Evolutionary conservation across 2,888 invertebrate species (phyloP), one percentile per base, ranked within the genome.

Genomic region (Lochmaea crataegi): DNA sequence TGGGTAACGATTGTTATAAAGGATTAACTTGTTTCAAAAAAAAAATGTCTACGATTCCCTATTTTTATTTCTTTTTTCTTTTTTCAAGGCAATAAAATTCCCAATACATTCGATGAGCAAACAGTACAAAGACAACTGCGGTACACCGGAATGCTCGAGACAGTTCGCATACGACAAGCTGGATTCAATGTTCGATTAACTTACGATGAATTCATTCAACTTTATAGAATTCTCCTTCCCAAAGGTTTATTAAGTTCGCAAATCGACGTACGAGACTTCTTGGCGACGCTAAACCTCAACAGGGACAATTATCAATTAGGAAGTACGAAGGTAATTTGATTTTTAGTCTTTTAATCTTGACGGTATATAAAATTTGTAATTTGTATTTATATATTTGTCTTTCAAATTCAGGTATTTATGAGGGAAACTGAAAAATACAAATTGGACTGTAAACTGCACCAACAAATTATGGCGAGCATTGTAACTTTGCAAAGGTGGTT

Each of bases 91-190:
- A 76, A 84, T 75, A 98, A 98, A 90, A 93, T 95, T 76, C 93
- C 98, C 0, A 96, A 96, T 85, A 92, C 93, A 79, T 98, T 98
- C 87, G 96, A 97, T 86, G 96, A 97, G 82, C 95, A 96, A 76
- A 95, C 97, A 0, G 97, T 98, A 10, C 94, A 97, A 82, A 89
- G 97, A 66, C 94, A 96, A 85, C 88, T 98, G 73, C 90, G 97
- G 11, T 98, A 98, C 87, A 98, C 98, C 0, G 98, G 98, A 75
- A 98, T 98, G 98, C 85, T 98, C 82, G 98, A 98, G 85, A 98
- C 98, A 0, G 98, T 98, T 14, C 89, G 97, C 80, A 98, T 98
- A 77, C 89, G 98, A 65, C 96, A 97, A 84, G 97, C 97, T 2
- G 98, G 98, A 2, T 98, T 97, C 88, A 97, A 97, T 86, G 97